A percentile compares a stretch with the other conserved stretches of the same genome.
These are phyloP conservation scores for Ctenosaura bakeri DNA, from an alignment of 2,797 vertebrate genomes.

Conservation along the genomic window DNA sequence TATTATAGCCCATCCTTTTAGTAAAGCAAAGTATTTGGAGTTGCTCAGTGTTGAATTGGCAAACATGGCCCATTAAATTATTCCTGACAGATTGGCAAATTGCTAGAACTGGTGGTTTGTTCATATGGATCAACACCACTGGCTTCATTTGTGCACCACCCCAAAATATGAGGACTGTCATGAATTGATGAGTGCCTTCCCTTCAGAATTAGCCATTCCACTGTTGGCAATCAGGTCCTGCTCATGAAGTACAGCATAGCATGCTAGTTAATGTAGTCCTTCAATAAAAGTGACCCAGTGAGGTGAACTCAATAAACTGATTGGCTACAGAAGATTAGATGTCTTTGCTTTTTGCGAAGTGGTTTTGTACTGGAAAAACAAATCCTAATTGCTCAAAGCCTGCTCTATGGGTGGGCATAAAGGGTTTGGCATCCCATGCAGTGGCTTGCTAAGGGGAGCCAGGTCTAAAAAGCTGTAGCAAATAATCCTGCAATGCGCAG, in stretches of 20 bases:
- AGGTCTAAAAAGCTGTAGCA: neutral
- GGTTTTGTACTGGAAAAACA: slow-evolving; percentile 2
- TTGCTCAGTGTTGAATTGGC: too few species aligned
- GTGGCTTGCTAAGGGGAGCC: slow-evolving; percentile 36
- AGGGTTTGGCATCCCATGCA: neutral
- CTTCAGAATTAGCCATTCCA: neutral
- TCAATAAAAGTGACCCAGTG: slow-evolving; percentile 6
- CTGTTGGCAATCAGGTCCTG: neutral
- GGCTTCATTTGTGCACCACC: too few species aligned
- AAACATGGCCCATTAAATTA: too few species aligned
- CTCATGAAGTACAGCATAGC: neutral
- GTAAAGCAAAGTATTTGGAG: too few species aligned
- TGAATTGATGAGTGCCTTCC: neutral
- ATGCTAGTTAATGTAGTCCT: slow-evolving; percentile 9
- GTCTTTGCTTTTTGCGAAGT: neutral
- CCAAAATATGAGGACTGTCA: too few species aligned
- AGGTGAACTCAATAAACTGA: neutral
- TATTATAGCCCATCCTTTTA: too few species aligned
- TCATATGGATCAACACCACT: too few species aligned
- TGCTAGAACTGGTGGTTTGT: too few species aligned
- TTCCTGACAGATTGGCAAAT: too few species aligned
- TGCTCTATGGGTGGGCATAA: neutral
- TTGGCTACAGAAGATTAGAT: slow-evolving; percentile 16
- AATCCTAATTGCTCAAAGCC: slow-evolving; percentile 13
- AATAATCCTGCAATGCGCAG: slow-evolving; percentile 17